Base-by-base conservation (phyloP, 2,888 invertebrate species). In the Drosophila histrio region DNA sequence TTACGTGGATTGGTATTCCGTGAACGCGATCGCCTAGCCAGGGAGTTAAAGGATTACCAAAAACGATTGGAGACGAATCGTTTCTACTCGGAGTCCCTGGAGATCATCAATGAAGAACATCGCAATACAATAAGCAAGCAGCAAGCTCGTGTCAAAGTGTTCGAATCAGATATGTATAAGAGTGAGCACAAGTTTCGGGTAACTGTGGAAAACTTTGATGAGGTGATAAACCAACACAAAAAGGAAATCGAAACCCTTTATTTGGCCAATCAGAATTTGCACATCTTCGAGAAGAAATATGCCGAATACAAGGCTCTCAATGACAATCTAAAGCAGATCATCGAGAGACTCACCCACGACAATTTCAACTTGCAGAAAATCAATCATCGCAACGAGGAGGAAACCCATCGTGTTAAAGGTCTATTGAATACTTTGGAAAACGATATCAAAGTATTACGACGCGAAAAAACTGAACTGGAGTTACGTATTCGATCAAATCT, bases 21-120 rank as follows among this genome's bases (percentile, higher is more conserved):
- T 2, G 91, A 91, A 64, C 88, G 91, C 1, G 91, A 91, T 79
- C 90, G 91, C 1, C 69, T 91, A 34, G 87, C 88, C 62, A 81
- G 68, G 0, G 91, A 91, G 28, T 70, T 91, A 2, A 70, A 59
- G 11, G 91, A 91, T 11, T 65, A 90, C 26, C 83, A 88, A 54
- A 89, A 86, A 32, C 90, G 91, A 2, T 66, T 91, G 9, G 79
- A 90, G 53, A 50, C 82, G 5, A 88, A 91, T 67, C 87, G 91
- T 0, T 64, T 69, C 28, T 91, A 91, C 59, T 69, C 88, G 0
- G 85, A 87, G 4, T 78, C 87, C 0, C 36, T 91, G 58, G 91
- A 91, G 57, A 15, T 1, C 0, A 52, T 74, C 1, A 52, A 77
- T 6, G 41, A 43, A 0, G 9, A 36, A 0, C 41, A 79, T 26